Conservation (phyloP, 1,140 invertebrate species). For the Micrasema minimum region DNA sequence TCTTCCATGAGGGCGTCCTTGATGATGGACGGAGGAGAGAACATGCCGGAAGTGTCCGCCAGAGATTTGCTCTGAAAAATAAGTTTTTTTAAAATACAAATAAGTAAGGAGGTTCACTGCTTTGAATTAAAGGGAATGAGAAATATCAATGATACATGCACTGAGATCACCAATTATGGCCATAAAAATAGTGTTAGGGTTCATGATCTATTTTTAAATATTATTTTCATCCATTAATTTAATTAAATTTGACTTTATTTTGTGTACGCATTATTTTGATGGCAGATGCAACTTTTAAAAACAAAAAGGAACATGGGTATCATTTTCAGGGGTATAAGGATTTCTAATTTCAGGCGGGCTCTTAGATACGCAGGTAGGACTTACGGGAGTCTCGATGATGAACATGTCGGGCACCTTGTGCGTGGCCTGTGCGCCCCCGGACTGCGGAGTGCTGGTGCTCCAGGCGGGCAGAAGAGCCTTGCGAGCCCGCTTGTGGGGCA, state of each 20-base stretch:
- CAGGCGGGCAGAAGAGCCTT: conserved; percentile 81
- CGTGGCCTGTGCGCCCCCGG: conserved; percentile 56
- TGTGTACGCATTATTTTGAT: too few relatives aligned
- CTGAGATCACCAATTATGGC: too few relatives aligned
- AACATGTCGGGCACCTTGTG: conserved; percentile 67
- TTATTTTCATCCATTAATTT: too few relatives aligned
- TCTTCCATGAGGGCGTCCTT: conserved; percentile 68
- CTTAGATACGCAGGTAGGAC: conserved; percentile 54
- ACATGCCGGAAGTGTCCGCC: conserved; percentile 81
- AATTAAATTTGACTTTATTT: too few relatives aligned
- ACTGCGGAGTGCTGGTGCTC: conserved; percentile 71
- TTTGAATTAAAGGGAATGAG: too few relatives aligned
- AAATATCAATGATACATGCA: too few relatives aligned
- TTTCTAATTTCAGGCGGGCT: too few relatives aligned
- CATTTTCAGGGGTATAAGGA: too few relatives aligned
- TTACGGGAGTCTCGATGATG: conserved; percentile 82
- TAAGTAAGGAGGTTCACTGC: neutral
- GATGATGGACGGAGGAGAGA: conserved; percentile 86
- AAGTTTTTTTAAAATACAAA: conserved; percentile 13
- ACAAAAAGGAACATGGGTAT: too few relatives aligned
- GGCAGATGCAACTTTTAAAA: too few relatives aligned
- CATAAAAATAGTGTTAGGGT: too few relatives aligned
- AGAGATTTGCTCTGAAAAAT: conserved; percentile 84
- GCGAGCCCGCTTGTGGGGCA: conserved; percentile 74
- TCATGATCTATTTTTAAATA: too few relatives aligned